phyloP scores from a whole-genome alignment of 2,113 vertebrate species.

The Cheilinus undulatus region DNA sequence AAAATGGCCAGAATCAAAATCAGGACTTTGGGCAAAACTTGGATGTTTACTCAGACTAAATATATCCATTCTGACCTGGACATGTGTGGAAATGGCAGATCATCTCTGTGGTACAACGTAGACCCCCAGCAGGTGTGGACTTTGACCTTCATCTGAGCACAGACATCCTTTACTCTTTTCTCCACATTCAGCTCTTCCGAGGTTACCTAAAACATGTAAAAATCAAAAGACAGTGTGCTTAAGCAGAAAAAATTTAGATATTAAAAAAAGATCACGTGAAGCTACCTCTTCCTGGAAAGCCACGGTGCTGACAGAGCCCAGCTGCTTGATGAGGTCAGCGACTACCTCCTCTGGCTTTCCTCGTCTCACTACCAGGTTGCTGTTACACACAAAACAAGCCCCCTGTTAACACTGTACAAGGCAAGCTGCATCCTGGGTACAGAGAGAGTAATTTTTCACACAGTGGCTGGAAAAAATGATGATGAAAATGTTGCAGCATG shows the following conservation, averaged over 20 bases:
- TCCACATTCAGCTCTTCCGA: conserved; percentile 87
- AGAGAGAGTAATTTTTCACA: conserved; percentile 21
- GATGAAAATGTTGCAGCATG: conserved; percentile 33
- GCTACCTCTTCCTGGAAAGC: conserved; percentile 87
- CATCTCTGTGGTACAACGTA: conserved; percentile 85
- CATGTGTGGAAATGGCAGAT: conserved; percentile 84
- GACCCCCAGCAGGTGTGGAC: conserved; percentile 86
- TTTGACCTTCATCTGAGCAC: conserved; percentile 80
- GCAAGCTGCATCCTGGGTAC: conserved; percentile 74
- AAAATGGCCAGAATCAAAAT: neutral
- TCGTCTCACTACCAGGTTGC: conserved; percentile 84
- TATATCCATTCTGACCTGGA: conserved; percentile 72
- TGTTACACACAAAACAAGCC: conserved; percentile 57
- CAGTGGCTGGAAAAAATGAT: no score
- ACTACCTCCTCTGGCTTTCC: conserved; percentile 87
- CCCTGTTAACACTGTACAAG: conserved; percentile 23
- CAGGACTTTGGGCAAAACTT: neutral
- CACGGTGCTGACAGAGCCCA: conserved; percentile 84
- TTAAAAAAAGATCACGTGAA: neutral
- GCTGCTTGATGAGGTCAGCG: conserved; percentile 80
- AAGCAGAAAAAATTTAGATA: neutral
- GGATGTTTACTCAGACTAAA: neutral
- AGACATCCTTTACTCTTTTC: conserved; percentile 79
- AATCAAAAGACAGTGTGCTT: neutral
- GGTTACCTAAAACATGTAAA: conserved; percentile 72